Conservation (phyloP, 2,888 invertebrate species). For the Peribatodes rhomboidaria region DNA sequence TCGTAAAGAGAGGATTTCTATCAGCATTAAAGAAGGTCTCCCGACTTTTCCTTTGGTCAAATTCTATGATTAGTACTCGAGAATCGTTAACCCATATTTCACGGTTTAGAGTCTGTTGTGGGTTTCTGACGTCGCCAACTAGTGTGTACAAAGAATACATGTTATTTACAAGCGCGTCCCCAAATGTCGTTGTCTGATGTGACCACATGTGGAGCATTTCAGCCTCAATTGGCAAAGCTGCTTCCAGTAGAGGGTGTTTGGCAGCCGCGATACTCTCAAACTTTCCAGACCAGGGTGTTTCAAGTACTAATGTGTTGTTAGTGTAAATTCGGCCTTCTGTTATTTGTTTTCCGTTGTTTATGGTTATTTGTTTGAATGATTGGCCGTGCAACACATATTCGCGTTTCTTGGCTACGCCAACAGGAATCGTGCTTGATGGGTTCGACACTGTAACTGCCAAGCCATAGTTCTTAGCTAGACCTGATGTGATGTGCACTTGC, state of each 20-base stretch:
- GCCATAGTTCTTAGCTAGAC: slow-evolving; percentile 92
- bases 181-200: slow-evolving; percentile 92
- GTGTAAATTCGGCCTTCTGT: slow-evolving; percentile 92
- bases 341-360: slow-evolving; percentile 90
- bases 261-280: slow-evolving; percentile 92
- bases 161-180: slow-evolving; percentile 90
- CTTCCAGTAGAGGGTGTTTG: slow-evolving; percentile 93
- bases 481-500: slow-evolving; percentile 92
- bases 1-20: slow-evolving; percentile 92
- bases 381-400: slow-evolving; percentile 89
- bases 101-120: slow-evolving; percentile 93
- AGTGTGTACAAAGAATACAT: slow-evolving; percentile 94
- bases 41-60: slow-evolving; percentile 95
- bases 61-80: slow-evolving; percentile 95
- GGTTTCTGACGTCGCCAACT: slow-evolving; percentile 94
- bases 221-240: slow-evolving; percentile 94
- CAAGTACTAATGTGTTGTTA: slow-evolving; percentile 92
- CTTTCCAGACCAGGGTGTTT: slow-evolving; percentile 91
- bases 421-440: slow-evolving; percentile 81
- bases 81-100: slow-evolving; percentile 97
- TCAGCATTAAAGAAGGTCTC: slow-evolving; percentile 96
- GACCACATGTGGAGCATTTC: slow-evolving; percentile 97
- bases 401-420: slow-evolving; percentile 85
- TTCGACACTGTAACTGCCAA: slow-evolving; percentile 90
- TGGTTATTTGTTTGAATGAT: slow-evolving; percentile 89